Conservation (phyloP, 2,888 invertebrate genomes). For the Sinopyrophorus schimmeli region DNA sequence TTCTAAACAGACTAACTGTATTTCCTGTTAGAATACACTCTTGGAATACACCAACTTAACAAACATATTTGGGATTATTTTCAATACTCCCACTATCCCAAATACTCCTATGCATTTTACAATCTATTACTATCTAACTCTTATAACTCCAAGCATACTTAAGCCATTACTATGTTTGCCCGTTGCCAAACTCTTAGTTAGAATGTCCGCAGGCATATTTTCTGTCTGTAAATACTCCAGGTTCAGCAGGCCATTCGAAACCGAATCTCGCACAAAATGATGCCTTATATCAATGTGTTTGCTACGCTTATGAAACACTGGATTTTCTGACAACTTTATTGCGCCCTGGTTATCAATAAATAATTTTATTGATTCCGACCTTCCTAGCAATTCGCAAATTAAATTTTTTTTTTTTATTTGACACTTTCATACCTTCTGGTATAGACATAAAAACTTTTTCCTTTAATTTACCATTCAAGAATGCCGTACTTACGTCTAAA, state of each 20-base stretch:
- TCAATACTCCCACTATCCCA: no score
- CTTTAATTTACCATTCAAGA: background rate
- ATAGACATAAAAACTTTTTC: background rate
- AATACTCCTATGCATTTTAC: no score
- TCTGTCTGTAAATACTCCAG: conserved; percentile 27
- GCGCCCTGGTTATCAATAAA: conserved; percentile 10
- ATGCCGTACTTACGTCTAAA: conserved; percentile 26
- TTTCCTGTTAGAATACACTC: no score
- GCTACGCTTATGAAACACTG: conserved; percentile 8
- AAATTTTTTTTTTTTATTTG: conserved; percentile 1
- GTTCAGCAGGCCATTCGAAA: conserved; percentile 14
- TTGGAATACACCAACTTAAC: no score
- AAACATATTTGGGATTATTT: no score
- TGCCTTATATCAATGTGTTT: conserved; percentile 35
- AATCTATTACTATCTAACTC: no score
- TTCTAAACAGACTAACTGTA: no score
- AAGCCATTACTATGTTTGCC: no score
- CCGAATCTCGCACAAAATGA: conserved; percentile 31
- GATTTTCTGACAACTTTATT: conserved; percentile 5
- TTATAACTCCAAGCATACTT: no score
- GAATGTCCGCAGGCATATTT: conserved; percentile 13
- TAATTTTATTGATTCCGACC: background rate
- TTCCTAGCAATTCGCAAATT: background rate
- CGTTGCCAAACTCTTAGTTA: no score
- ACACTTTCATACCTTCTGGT: background rate